Evolutionary conservation across 1,140 invertebrate genomes (phyloP), one percentile per base, ranked within the genome.

Genomic region (Pantala flavescens): DNA sequence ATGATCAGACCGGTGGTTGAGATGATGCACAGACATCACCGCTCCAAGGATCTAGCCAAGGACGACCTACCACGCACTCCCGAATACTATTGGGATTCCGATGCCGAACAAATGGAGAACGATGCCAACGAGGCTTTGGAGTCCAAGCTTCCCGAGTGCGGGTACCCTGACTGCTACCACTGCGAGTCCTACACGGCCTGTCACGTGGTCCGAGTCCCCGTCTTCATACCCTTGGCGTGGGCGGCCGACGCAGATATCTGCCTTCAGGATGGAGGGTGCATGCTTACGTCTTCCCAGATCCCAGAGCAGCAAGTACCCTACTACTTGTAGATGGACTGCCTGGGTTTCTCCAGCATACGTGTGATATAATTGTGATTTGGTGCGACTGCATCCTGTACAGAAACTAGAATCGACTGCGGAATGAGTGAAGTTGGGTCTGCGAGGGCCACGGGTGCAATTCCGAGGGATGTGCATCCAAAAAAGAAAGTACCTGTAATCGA

Each of bases 1-100:
- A 63, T 63, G 49, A 21, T 63, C 49, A 63, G 49, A 63, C 49
- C 49, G 49, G 49, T 63, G 49, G 49, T 63, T 63, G 49, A 63
- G 49, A 16, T 63, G 49, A 16, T 63, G 16, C 49, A 63, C 16
- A 63, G n/a, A 63, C 49, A 63, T 16, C 49, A 63, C 16, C 49
- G 49, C 49, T 36, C 28, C 28, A 36, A 36, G 28, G 28, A 36
- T 36, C 28, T 36, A 5, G 9, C 28, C 28, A 36, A 36, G 28
- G 49, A 63, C 1, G 49, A 63, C 49, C 5, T 19, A 21, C 16
- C 49, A 19, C n/a, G 49, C 49, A 16, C 49, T 63, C 49, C 49
- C 49, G 28, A 36, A 9, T 36, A 36, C 28, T 63, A 16, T 12
- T 16, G 14, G 49, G 49, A 63, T 21, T 63, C 14, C 49, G n/a